Conservation (phyloP, 2,113 vertebrate species). For the Seriola rivoliana region DNA sequence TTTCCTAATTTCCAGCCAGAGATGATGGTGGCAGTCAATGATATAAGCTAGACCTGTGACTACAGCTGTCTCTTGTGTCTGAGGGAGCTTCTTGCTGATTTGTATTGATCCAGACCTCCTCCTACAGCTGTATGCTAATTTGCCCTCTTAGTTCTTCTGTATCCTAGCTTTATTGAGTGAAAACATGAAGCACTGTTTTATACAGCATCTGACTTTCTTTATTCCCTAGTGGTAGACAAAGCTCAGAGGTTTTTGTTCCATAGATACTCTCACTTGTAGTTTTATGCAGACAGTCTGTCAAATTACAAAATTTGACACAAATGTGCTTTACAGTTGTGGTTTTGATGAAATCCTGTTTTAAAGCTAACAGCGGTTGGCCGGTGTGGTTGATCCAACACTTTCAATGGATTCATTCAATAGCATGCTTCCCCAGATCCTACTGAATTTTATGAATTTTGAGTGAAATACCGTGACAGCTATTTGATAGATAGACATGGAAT, state of each 20-base stretch:
- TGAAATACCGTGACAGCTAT: neutral
- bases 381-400: neutral
- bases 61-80: slow-evolving; percentile 57
- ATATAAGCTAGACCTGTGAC: slow-evolving; percentile 29
- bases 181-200: slow-evolving; percentile 50
- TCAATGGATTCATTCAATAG: neutral
- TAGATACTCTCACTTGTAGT: neutral
- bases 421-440: no score
- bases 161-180: slow-evolving; percentile 56
- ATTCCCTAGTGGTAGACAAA: neutral
- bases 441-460: neutral
- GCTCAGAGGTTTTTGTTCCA: neutral
- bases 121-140: slow-evolving; percentile 71
- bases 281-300: neutral
- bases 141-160: slow-evolving; percentile 45
- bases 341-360: neutral
- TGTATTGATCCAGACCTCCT: slow-evolving; percentile 63
- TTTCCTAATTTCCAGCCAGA: neutral
- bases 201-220: neutral
- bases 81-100: slow-evolving; percentile 66
- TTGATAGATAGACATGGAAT: neutral
- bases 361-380: neutral
- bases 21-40: slow-evolving; percentile 7
- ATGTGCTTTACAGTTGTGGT: neutral
- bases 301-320: neutral